Base-by-base conservation (phyloP, 2,113 vertebrate species). In the Cololabis saira region DNA sequence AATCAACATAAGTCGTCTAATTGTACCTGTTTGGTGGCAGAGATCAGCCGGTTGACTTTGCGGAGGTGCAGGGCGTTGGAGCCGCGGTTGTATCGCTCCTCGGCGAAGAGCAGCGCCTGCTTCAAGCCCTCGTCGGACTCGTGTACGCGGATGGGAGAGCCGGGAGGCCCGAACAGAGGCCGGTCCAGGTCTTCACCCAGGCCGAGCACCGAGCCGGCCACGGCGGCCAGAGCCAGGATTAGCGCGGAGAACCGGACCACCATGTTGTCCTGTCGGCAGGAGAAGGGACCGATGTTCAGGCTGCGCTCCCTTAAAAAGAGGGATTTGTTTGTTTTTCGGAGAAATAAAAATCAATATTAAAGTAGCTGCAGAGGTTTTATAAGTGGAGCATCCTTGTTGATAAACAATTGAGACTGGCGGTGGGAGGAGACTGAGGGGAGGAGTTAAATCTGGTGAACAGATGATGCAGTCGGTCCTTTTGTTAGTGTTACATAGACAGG, bases 11-110 rank as follows among this genome's bases (percentile, higher is more conserved):
- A 30, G 17, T 45, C 18, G 1, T 12, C 14, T 51, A 0, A n/a
- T 48, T 18, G 50, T 18, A 93, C 93, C 94, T 95, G 93, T 78
- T 87, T 93, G 27, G 81, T 71, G 2, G 92, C 94, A 12, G 90
- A 89, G 70, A 95, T 17, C 17, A 95, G 41, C 19, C 77, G 84
- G 61, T 89, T 93, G 80, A 94, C 87, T 55, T 85, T 91, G 76
- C 89, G 94, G 55, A 93, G 87, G 72, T 94, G 94, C 75, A 93
- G 66, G 10, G 92, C 92, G 71, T 94, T 95, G 61, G 93, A 94
- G 61, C 85, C 93, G 69, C 80, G 80, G 81, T 95, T 95, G 88
- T 95, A 95, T 24, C 71, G 92, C 43, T 92, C 89, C 73, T 96
- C 91, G 0, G 94, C 95, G 68, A 90, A 93, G 61, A 81, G 80